phyloP scores from a whole-genome alignment of 1,140 invertebrate species.

The Camponotus vicinus region DNA sequence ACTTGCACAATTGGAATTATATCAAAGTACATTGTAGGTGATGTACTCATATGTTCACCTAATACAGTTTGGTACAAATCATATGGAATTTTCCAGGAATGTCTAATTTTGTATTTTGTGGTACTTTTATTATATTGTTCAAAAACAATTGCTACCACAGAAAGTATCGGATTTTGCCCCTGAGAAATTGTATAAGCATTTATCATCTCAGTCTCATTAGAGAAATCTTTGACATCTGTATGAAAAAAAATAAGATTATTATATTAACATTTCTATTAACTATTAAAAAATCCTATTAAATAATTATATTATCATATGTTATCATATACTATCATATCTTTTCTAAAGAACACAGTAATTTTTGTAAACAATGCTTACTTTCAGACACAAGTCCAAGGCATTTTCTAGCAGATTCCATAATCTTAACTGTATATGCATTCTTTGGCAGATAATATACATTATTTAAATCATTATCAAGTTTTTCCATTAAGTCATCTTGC shows the following conservation, averaged over 20 bases:
- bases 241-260: slow-evolving; percentile 36
- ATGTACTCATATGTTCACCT: slow-evolving; percentile 9
- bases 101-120: slow-evolving; percentile 80
- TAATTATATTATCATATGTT: background rate
- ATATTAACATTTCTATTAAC: slow-evolving; percentile 1
- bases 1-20: slow-evolving; percentile 76
- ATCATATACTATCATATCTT: no score
- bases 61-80: slow-evolving; percentile 72
- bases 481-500: slow-evolving; percentile 61
- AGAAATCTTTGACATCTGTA: slow-evolving; percentile 76
- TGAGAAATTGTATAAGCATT: slow-evolving; percentile 74
- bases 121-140: slow-evolving; percentile 70
- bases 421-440: slow-evolving; percentile 67
- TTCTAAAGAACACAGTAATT: slow-evolving; percentile 43
- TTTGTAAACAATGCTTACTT: slow-evolving; percentile 71
- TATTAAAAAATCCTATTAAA: background rate
- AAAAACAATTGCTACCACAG: slow-evolving; percentile 78
- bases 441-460: slow-evolving; percentile 78
- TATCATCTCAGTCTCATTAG: slow-evolving; percentile 78
- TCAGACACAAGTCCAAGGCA: slow-evolving; percentile 73
- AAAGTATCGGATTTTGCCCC: slow-evolving; percentile 39
- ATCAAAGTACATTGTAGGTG: slow-evolving; percentile 37
- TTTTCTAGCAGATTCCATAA: slow-evolving; percentile 72
- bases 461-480: slow-evolving; percentile 57
- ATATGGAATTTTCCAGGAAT: slow-evolving; percentile 72